Percentiles rank a stretch among this genome's conserved stretches.
Evolutionary conservation across 2,888 invertebrate genomes (phyloP).

Genomic region (Hyposoter dolosus): DNA sequence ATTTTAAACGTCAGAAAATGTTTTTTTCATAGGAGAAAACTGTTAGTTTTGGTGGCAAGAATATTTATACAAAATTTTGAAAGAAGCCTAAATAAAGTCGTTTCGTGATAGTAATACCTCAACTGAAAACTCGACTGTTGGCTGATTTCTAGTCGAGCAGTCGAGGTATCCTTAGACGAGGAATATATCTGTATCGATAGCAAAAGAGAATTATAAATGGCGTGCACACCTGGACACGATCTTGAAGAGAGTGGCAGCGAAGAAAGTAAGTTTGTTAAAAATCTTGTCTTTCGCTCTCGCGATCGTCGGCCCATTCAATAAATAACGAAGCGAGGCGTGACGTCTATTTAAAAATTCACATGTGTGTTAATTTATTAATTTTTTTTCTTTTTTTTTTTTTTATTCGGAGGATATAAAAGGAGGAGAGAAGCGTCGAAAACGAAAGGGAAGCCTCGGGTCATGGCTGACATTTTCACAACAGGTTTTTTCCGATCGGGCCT

Average conservation of each 20-base stretch:
- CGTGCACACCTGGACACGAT: not conserved
- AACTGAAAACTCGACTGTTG: not conserved
- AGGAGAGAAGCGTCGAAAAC: constrained; percentile 74
- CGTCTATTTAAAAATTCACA: not conserved
- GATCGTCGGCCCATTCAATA: constrained; percentile 8
- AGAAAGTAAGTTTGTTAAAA: constrained; percentile 23
- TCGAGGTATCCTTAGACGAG: constrained; percentile 5
- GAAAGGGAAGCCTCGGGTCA: constrained; percentile 71
- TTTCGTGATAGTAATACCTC: no score
- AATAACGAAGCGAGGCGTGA: not conserved
- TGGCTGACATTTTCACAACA: constrained; percentile 72
- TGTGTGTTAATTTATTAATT: no score
- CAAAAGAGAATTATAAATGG: not conserved
- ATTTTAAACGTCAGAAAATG: no score
- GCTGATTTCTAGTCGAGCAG: constrained; percentile 46
- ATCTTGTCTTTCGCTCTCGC: not conserved
- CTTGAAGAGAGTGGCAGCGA: not conserved
- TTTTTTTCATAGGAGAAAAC: no score
- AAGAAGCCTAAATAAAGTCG: no score
- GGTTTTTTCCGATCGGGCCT: constrained; percentile 30
- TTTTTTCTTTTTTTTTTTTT: not conserved
- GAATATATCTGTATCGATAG: constrained; percentile 1
- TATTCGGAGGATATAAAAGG: not conserved
- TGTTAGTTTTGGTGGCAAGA: no score
- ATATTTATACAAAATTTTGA: no score